These are phyloP conservation scores for Eira barbara DNA, from an alignment of 2,113 vertebrate species.

Conservation along the genomic window DNA sequence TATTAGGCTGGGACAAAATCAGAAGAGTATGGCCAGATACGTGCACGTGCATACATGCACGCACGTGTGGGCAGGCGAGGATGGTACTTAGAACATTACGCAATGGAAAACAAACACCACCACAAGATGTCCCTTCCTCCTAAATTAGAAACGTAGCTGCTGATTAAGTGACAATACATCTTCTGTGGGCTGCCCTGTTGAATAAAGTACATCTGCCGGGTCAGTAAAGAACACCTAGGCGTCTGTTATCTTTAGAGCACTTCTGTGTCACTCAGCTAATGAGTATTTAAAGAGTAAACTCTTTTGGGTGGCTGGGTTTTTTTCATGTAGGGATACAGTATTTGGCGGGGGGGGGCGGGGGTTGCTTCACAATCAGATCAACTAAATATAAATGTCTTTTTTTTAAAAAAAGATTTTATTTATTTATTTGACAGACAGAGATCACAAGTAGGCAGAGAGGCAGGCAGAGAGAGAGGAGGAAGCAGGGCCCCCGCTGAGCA, in stretches of 20 bases:
- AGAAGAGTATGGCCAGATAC: not conserved
- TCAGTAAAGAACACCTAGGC: not conserved
- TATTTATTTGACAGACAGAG: no score
- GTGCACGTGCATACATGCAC: rapidly evolving
- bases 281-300: not conserved
- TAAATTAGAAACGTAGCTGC: not conserved
- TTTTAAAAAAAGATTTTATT: no score
- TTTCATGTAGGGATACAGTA: not conserved
- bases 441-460: no score
- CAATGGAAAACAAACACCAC: not conserved
- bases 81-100: not conserved
- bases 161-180: not conserved
- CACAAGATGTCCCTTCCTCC: not conserved
- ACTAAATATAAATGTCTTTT: no score
- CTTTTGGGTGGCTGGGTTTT: not conserved
- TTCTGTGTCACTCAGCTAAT: not conserved
- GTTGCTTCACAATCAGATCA: not conserved
- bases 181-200: not conserved
- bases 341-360: not conserved
- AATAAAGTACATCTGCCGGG: not conserved
- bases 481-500: no score
- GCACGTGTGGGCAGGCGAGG: rapidly evolving
- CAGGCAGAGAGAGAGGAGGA: no score
- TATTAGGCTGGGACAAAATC: not conserved
- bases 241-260: not conserved